phyloP scores from a whole-genome alignment of 2,113 vertebrate species.

The Sinocyclocheilus rhinocerous region DNA sequence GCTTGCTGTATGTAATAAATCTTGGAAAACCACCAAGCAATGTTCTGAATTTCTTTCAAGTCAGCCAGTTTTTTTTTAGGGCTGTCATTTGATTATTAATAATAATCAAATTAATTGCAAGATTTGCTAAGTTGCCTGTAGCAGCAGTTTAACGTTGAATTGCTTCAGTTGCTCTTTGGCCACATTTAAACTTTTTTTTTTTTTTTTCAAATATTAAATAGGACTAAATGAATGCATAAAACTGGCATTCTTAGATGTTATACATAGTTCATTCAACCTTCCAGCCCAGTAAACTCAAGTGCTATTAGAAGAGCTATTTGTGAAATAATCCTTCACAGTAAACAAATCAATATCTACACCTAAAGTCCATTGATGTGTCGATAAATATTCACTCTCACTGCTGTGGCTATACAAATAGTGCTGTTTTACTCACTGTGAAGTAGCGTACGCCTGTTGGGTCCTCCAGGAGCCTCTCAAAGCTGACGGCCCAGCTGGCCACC shows the following conservation, averaged over 20 bases:
- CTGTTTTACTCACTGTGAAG: slow-evolving; percentile 86
- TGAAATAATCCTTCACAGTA: neutral
- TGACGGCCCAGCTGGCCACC: slow-evolving; percentile 92
- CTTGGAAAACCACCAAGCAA: neutral
- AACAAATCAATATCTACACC: neutral
- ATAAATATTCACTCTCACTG: neutral
- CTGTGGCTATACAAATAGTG: neutral
- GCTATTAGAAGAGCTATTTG: neutral
- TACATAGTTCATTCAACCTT: neutral
- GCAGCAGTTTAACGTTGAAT: neutral
- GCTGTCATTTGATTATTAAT: neutral
- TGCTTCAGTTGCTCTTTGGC: neutral
- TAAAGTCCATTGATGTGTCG: neutral
- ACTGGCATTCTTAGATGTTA: neutral
- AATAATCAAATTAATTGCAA: neutral
- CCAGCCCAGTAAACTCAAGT: neutral
- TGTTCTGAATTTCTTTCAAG: neutral
- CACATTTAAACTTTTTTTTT: too few species aligned
- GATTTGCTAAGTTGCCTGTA: neutral
- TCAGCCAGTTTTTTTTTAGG: neutral
- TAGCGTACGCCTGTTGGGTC: slow-evolving; percentile 77
- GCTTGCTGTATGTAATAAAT: neutral
- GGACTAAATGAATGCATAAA: neutral
- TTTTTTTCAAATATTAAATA: neutral
- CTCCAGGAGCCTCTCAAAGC: slow-evolving; percentile 90